phyloP scores from a whole-genome alignment of 2,797 vertebrate genomes.

The Enteromius unitaeniatus region DNA sequence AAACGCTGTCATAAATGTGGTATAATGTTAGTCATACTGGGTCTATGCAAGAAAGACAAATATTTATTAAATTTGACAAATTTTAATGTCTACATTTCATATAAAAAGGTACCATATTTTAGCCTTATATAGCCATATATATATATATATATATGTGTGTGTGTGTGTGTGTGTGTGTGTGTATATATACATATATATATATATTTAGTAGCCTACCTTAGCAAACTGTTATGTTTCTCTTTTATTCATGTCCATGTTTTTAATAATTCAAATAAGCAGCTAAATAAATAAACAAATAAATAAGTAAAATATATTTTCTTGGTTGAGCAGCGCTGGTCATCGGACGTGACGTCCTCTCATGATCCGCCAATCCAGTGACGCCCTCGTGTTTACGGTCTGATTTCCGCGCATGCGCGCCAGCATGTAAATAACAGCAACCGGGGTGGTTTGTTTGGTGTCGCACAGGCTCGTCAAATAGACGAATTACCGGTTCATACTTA shows the following conservation, averaged over 20 bases:
- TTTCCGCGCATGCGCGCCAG: conserved; percentile 69
- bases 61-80: not conserved
- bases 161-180: too few relatives aligned
- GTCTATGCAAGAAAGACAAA: not conserved
- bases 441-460: conserved; percentile 45
- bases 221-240: not conserved
- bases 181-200: not conserved
- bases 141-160: not conserved
- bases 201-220: not conserved
- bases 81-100: not conserved
- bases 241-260: not conserved
- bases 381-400: not conserved
- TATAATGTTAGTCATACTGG: not conserved
- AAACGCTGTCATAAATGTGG: not conserved
- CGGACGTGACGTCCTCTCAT: not conserved
- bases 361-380: not conserved
- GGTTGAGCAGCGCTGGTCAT: not conserved
- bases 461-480: not conserved
- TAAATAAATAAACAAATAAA: not conserved
- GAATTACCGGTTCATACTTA: not conserved
- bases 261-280: not conserved
- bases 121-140: too few relatives aligned
- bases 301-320: not conserved
- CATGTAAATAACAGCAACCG: conserved; percentile 77
- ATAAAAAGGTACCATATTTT: not conserved